Evolutionary conservation across 2,888 invertebrate species (phyloP).

Genomic region (Tromatobia lineatoria): DNA sequence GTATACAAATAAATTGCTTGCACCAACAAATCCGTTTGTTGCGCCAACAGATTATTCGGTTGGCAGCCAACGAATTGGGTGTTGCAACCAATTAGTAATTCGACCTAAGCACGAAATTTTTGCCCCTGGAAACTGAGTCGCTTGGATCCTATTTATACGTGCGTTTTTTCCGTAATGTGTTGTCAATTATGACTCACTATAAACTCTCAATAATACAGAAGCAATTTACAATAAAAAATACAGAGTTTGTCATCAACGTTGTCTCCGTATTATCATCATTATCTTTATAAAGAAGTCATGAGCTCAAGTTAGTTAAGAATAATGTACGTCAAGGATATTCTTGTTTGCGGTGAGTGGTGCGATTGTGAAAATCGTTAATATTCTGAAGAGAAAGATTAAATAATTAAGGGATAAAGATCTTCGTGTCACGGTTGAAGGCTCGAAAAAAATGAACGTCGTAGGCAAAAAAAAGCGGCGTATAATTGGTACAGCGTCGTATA

Average conservation of each 20-base stretch:
- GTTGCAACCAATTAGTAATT: too few species aligned
- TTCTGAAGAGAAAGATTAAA: background rate
- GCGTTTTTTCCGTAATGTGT: too few species aligned
- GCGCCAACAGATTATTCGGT: too few species aligned
- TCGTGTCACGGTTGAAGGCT: constrained; percentile 17
- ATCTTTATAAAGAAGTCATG: background rate
- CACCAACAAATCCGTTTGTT: too few species aligned
- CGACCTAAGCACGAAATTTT: too few species aligned
- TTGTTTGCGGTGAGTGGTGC: background rate
- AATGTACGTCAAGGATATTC: background rate
- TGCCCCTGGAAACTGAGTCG: too few species aligned
- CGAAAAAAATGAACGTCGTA: constrained; percentile 62
- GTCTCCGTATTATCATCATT: background rate
- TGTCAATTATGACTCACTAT: too few species aligned
- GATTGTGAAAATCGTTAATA: background rate
- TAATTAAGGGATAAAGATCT: constrained; percentile 1
- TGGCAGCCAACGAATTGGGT: too few species aligned
- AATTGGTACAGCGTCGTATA: constrained; percentile 73
- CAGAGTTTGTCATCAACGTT: background rate
- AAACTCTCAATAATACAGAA: background rate
- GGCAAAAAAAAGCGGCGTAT: constrained; percentile 71
- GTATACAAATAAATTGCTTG: too few species aligned
- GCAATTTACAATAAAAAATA: background rate
- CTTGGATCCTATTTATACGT: too few species aligned
- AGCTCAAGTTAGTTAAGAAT: background rate